Percentiles rank a stretch among this genome's conserved stretches.
Conservation (phyloP, 2,113 vertebrate genomes). For the Thamnophis sirtalis region DNA sequence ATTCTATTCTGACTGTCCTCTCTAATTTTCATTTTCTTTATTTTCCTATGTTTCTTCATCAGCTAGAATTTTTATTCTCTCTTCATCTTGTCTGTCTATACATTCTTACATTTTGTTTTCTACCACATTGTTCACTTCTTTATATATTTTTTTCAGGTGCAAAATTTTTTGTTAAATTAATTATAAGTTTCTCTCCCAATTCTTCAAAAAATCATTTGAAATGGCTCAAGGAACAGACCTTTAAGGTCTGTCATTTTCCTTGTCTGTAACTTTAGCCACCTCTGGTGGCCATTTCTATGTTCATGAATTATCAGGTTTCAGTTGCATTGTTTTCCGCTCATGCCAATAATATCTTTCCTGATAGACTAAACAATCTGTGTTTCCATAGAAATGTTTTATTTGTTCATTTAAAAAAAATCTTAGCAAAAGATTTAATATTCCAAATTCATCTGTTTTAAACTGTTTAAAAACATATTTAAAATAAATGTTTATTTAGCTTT, state of each 20-base stretch:
- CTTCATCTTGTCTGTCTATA: neutral
- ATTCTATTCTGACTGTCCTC: neutral
- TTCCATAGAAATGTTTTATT: neutral
- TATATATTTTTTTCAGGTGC: neutral
- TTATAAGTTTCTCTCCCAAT: neutral
- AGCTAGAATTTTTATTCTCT: neutral
- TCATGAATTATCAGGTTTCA: neutral
- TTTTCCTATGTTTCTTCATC: neutral
- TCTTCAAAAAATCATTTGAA: neutral
- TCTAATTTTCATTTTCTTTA: neutral
- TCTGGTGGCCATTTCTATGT: neutral
- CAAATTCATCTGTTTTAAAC: neutral
- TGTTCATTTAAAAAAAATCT: neutral
- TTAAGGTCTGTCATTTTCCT: neutral
- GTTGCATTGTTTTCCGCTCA: neutral
- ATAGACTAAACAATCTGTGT: neutral
- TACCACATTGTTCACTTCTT: neutral
- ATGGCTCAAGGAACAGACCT: neutral
- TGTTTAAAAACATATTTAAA: neutral
- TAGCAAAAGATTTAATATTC: neutral
- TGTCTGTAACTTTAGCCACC: neutral
- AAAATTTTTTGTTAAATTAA: neutral
- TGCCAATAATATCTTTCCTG: neutral
- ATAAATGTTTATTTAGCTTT: neutral
- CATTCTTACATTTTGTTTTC: neutral